These are phyloP conservation scores for Gortyna flavago DNA, from an alignment of 2,888 invertebrate species.

Conservation along the genomic window DNA sequence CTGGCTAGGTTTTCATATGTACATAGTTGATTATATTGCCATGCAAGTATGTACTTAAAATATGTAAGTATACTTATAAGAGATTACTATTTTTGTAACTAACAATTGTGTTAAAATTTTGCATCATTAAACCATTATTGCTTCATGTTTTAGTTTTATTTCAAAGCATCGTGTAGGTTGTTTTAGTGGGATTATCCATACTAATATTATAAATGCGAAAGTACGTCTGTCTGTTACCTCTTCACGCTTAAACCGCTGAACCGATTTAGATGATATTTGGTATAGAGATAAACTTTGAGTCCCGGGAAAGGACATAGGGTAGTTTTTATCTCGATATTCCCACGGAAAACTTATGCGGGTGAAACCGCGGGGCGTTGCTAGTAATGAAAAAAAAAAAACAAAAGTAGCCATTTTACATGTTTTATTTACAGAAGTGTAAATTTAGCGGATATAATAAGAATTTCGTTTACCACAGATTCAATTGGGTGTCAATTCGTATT, in stretches of 20 bases:
- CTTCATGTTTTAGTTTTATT: constrained; percentile 76
- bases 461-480: constrained; percentile 71
- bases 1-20: constrained; percentile 30
- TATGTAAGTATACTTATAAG: constrained; percentile 48
- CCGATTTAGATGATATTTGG: too few relatives aligned
- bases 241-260: too few relatives aligned
- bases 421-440: constrained; percentile 86
- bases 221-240: too few relatives aligned
- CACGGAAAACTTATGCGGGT: too few relatives aligned
- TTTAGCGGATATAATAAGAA: constrained; percentile 76
- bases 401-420: constrained; percentile 67
- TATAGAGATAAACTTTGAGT: too few relatives aligned
- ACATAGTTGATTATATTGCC: constrained; percentile 45
- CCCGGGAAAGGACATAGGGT: too few relatives aligned
- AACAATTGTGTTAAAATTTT: constrained; percentile 74
- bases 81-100: constrained; percentile 71
- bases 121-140: constrained; percentile 65
- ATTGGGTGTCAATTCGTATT: constrained; percentile 60
- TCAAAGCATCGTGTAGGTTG: constrained; percentile 29
- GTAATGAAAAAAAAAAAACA: constrained; percentile 54
- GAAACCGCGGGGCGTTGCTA: too few relatives aligned
- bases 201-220: too few relatives aligned
- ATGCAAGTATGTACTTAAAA: constrained; percentile 68
- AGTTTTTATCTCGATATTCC: too few relatives aligned
- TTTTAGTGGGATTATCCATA: neutral